Percentiles rank a stretch among this genome's conserved stretches.
phyloP scores from a whole-genome alignment of 2,113 vertebrate species.

The Diglossa brunneiventris region DNA sequence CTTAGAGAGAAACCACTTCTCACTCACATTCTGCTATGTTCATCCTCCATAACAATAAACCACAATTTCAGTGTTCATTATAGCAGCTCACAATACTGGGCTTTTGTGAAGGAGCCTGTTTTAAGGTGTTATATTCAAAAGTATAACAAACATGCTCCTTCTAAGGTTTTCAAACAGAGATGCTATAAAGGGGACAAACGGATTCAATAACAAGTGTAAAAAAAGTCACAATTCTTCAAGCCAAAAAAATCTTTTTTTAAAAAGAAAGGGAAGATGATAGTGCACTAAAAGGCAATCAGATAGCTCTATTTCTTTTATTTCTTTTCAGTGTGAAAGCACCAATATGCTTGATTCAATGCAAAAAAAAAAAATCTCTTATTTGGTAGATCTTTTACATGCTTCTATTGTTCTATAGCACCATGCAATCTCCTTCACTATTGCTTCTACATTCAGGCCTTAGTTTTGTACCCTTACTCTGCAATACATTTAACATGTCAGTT shows the following conservation, averaged over 20 bases:
- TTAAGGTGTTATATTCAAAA: conserved; percentile 15
- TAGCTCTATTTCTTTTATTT: not conserved
- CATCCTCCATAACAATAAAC: not conserved
- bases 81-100: not conserved
- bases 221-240: not conserved
- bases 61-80: not conserved
- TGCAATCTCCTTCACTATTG: not conserved
- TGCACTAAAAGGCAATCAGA: not conserved
- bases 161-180: not conserved
- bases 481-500: not conserved
- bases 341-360: not conserved
- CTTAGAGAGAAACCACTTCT: not conserved
- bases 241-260: not conserved
- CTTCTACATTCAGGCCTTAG: not conserved
- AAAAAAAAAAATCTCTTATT: not conserved
- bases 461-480: not conserved
- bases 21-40: not conserved
- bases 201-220: not conserved
- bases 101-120: not conserved
- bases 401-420: not conserved
- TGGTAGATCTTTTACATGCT: not conserved
- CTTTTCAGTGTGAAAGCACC: not conserved
- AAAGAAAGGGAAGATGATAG: not conserved
- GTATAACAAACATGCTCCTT: not conserved
- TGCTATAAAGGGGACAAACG: not conserved